Evolutionary conservation across 2,113 vertebrate species (phyloP), one percentile per base, ranked within the genome.

Genomic region (Rhea americana): DNA sequence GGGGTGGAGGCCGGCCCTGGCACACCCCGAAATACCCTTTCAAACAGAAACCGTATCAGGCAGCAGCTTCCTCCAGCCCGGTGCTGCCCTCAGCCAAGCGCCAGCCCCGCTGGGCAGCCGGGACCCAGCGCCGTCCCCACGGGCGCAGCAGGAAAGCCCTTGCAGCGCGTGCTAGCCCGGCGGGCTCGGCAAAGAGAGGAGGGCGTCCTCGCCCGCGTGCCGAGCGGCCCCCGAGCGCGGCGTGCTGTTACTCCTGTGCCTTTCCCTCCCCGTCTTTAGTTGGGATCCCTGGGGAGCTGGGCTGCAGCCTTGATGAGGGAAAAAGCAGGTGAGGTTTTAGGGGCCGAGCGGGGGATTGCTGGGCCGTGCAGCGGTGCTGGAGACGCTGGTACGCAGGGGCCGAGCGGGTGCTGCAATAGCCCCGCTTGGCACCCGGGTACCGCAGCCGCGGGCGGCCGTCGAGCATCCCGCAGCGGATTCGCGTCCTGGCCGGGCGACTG

Each of bases 41-140:
- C 81, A 95, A 95, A 96, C 94, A 97, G 96, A 97, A 97, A 97
- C 96, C 28, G 21, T 83, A 70, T 17, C 84, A 85, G 43, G 74
- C 18, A 1, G 50, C 59, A 82, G 72, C 79, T 90, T 85, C 93
- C 88, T 89, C 83, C 0, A 1, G 20, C 47, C 73, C 0, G 0
- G 28, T 11, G 56, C 88, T 86, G 68, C 83, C 90, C 53, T 61
- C 0, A 0, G 73, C 82, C 75, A 77, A 93, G 93, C 59, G 50
- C 39, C 0, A 0, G 13, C 65, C 43, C 43, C 43, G 13, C 15
- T 45, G 43, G 14, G 43, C 43, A 45, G 43, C 43, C 13, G 43
- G 43, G 43, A 45, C 43, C 43, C 14, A 14, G 43, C 13, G 43
- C 43, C 14, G 43, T 45, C 43, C 43, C 43, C 14, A 13, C 1